Base-by-base conservation (phyloP, 2,113 vertebrate genomes). In the Castor canadensis region DNA sequence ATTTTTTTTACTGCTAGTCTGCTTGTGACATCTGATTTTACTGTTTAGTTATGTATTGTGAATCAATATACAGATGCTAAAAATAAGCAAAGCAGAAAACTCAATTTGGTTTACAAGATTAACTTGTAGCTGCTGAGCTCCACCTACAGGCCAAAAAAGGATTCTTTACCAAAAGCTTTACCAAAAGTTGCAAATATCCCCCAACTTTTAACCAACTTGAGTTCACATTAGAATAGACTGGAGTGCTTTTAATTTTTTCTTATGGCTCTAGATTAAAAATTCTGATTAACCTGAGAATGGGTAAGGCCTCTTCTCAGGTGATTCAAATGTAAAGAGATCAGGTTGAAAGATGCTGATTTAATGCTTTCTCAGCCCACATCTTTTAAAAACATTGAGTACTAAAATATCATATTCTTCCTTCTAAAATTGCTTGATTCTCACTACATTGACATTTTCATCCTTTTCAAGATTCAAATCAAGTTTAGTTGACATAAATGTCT, bases 71-170 rank as follows among this genome's bases (percentile, higher is more conserved):
- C 40, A 80, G 38, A 89, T 52, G 22, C 58, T 79, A 69, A 95
- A 62, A 97, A 96, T 13, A 79, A 92, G 60, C 22, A 95, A 6
- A 0, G 1, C 66, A 91, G 67, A 6, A 30, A 87, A 88, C 71
- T 77, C 54, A 79, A 95, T 89, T 47, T 72, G 35, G 17, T 17
- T 94, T 58, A 93, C 88, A 71, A 3, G 35, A 92, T 24, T 93
- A 89, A 98, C 73, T 54, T 69, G 47, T 45, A 97, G 96, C 26
- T 93, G 4, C 2, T 0, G 88, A 98, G 98, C 98, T 96, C 98
- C 98, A 98, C 66, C 98, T 98, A 98, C 94, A 98, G 98, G 98
- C 88, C 43, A 86, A 93, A 95, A 93, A 49, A 2, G 35, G 76
- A 89, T 47, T 26, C 54, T 92, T 95, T 38, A 84, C 28, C 84